These are phyloP conservation scores for Pipra filicauda DNA, from an alignment of 2,113 vertebrate species.

Conservation along the genomic window DNA sequence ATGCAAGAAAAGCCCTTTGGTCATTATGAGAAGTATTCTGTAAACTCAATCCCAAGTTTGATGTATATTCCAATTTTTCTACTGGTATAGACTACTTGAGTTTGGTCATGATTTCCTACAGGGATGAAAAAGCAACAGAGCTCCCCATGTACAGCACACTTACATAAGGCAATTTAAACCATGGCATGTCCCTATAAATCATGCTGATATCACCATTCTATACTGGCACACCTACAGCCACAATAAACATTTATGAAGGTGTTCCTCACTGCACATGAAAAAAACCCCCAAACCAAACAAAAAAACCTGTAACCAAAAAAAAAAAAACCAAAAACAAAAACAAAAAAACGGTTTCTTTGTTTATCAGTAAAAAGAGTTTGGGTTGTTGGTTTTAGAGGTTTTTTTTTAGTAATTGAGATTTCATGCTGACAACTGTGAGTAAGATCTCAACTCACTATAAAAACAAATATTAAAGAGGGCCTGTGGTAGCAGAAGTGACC, in stretches of 20 bases:
- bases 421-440: accelerated
- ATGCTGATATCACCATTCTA: background rate
- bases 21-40: background rate
- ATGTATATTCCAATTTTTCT: background rate
- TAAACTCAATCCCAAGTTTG: background rate
- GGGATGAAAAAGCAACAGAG: background rate
- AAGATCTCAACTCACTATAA: background rate
- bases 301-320: no score
- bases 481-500: accelerated
- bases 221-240: background rate
- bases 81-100: background rate
- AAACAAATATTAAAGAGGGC: background rate
- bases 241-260: background rate
- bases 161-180: background rate
- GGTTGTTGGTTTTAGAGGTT: background rate
- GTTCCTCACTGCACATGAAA: background rate
- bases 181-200: background rate
- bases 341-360: background rate
- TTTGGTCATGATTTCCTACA: background rate
- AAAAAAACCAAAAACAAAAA: background rate
- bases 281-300: background rate
- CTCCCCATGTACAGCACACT: background rate
- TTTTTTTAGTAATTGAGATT: background rate
- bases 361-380: background rate
- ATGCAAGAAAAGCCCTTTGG: background rate